Evolutionary conservation across 2,888 invertebrate species (phyloP).

Genomic region (Coenonympha glycerion): DNA sequence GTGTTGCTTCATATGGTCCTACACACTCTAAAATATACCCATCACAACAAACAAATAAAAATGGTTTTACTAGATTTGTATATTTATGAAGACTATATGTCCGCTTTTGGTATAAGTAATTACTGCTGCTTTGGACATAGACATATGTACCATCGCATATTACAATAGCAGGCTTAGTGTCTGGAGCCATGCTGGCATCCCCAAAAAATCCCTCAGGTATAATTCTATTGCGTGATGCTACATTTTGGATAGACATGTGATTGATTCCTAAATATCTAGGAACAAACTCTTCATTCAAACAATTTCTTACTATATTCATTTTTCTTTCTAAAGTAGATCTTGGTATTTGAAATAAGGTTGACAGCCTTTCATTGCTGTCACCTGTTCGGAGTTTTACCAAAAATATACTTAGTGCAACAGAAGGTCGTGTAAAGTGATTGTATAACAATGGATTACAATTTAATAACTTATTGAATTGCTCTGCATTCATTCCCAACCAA

Average conservation of each 20-base stretch:
- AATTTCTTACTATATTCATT: constrained; percentile 8
- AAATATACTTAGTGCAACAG: constrained; percentile 22
- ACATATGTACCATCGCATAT: constrained; percentile 12
- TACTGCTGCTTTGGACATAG: constrained; percentile 5
- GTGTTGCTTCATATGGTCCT: constrained; percentile 8
- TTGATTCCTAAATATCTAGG: constrained; percentile 1
- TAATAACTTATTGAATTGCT: background rate
- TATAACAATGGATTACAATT: background rate
- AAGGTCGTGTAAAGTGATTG: constrained; percentile 12
- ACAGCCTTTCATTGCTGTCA: constrained; percentile 18
- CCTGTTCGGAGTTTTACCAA: constrained; percentile 20
- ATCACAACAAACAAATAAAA: constrained; percentile 13
- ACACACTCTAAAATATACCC: constrained; percentile 9
- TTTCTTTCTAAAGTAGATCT: constrained; percentile 9
- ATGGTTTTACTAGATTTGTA: constrained; percentile 8
- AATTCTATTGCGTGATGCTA: constrained; percentile 11
- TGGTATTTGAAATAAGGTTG: constrained; percentile 8
- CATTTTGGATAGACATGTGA: constrained; percentile 14
- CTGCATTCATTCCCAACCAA: background rate
- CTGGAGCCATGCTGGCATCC: background rate
- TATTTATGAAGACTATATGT: constrained; percentile 8
- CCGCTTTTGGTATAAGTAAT: background rate
- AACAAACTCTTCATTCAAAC: constrained; percentile 2
- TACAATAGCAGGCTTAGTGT: constrained; percentile 10
- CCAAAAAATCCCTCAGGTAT: constrained; percentile 11